phyloP scores from a whole-genome alignment of 2,113 vertebrate genomes.

The Zosterops hypoxanthus region DNA sequence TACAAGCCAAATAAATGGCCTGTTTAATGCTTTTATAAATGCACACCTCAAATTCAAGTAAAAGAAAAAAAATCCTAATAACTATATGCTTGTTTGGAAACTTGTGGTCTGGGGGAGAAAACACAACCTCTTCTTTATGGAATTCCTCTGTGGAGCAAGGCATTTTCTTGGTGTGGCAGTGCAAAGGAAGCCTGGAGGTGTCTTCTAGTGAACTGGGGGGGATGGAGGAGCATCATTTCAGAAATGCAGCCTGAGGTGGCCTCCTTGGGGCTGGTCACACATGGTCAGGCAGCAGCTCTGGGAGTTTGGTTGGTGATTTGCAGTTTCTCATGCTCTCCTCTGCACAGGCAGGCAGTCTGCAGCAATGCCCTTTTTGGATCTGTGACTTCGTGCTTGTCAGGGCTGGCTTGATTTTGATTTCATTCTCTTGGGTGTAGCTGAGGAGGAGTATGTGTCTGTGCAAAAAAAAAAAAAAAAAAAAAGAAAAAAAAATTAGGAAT shows the following conservation, averaged over 20 bases:
- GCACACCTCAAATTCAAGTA: background rate
- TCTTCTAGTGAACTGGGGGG: background rate
- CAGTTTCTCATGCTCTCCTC: background rate
- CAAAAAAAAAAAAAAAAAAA: too few relatives aligned
- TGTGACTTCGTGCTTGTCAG: background rate
- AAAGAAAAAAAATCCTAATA: background rate
- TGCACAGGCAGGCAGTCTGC: fast-evolving
- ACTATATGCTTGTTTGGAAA: background rate
- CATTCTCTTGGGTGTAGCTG: background rate
- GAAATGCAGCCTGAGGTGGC: background rate
- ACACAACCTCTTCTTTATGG: background rate
- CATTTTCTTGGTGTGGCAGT: background rate
- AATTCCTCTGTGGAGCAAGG: background rate
- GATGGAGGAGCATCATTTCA: background rate
- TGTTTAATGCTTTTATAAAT: constrained; percentile 18
- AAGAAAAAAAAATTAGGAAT: background rate
- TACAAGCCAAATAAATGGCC: background rate
- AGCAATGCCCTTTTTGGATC: background rate
- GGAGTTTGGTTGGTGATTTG: fast-evolving
- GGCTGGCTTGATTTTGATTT: constrained; percentile 13
- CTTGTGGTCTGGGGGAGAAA: fast-evolving
- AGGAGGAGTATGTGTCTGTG: background rate
- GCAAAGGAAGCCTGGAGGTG: background rate
- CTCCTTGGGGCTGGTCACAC: background rate
- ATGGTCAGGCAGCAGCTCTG: fast-evolving